phyloP scores from a whole-genome alignment of 35 echinoderm and acorn worm genomes.

The Patiria miniata region DNA sequence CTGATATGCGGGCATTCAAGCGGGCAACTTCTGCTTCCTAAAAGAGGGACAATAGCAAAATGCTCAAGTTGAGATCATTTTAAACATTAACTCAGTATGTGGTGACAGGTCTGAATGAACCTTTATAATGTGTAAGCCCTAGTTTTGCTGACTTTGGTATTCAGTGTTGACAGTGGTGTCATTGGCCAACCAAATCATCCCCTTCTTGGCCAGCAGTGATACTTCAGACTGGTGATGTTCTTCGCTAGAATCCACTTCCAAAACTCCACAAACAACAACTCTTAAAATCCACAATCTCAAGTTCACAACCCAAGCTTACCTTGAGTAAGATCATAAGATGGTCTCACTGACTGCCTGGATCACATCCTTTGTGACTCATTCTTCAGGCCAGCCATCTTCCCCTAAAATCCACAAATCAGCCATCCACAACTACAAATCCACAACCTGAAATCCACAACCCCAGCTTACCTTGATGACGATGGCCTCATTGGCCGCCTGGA shows the following conservation, averaged over 20 bases:
- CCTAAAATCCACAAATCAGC: neutral
- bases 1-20: slow-evolving; percentile 81
- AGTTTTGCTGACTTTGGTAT: no score
- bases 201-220: slow-evolving; percentile 64
- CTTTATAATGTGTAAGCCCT: slow-evolving; percentile 66
- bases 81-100: neutral
- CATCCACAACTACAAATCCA: no score
- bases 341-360: no score
- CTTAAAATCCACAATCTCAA: neutral
- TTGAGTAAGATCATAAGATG: no score
- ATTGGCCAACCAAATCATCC: slow-evolving; percentile 83
- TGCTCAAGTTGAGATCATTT: neutral
- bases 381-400: no score
- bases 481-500: slow-evolving; percentile 92
- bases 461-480: slow-evolving; percentile 86
- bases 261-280: neutral
- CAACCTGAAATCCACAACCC: neutral
- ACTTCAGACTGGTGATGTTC: slow-evolving; percentile 41
- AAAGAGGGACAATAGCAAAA: slow-evolving; percentile 34
- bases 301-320: neutral
- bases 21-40: slow-evolving; percentile 95
- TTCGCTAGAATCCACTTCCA: slow-evolving; percentile 19
- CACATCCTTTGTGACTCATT: no score
- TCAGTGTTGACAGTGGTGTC: slow-evolving; percentile 87
- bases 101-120: neutral